These are phyloP conservation scores for Sylvia borin DNA, from an alignment of 2,797 vertebrate genomes.

Conservation along the genomic window DNA sequence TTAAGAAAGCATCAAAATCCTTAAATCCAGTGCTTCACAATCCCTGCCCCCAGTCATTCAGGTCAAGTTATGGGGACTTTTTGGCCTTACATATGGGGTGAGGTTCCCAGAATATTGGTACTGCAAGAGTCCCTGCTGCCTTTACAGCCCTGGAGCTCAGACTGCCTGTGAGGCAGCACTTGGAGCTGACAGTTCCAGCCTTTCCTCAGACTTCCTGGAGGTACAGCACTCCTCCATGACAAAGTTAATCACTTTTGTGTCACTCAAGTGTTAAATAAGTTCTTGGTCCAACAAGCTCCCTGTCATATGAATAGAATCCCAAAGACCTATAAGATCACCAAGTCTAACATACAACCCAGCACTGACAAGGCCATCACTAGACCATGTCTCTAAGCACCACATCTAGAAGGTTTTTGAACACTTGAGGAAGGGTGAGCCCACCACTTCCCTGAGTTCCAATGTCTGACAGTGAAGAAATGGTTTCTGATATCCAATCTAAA, in stretches of 20 bases:
- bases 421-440: background rate
- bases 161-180: accelerated
- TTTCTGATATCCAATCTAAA: accelerated
- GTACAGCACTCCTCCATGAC: background rate
- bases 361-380: background rate
- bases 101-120: background rate
- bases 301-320: background rate
- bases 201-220: background rate
- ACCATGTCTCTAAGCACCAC: background rate
- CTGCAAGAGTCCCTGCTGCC: background rate
- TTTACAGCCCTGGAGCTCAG: background rate
- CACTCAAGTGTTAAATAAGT: background rate
- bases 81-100: background rate
- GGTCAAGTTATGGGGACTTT: background rate
- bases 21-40: background rate
- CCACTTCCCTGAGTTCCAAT: background rate
- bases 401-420: background rate
- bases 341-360: background rate
- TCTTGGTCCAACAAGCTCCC: background rate
- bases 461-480: background rate
- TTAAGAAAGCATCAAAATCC: background rate
- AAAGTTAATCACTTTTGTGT: background rate
- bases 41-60: no score
- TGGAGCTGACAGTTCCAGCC: background rate
- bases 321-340: background rate